phyloP scores from a whole-genome alignment of 2,888 invertebrate species.

The Spatulosminthurus flaviceps region DNA sequence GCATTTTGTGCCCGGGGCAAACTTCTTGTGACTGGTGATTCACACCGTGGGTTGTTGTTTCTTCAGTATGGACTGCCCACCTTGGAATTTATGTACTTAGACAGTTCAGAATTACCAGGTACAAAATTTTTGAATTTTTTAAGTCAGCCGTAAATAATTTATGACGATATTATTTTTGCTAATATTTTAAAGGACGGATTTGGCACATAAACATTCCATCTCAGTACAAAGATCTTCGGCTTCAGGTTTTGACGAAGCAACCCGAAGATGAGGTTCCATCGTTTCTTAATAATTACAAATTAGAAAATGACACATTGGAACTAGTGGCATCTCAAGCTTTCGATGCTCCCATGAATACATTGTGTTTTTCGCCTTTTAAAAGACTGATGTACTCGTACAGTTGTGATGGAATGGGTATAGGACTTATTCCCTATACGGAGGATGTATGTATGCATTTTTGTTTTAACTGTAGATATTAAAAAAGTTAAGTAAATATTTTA shows the following conservation, averaged over 20 bases:
- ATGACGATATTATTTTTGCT: too few species aligned
- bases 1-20: slow-evolving; percentile 57
- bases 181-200: slow-evolving; percentile 60
- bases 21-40: slow-evolving; percentile 56
- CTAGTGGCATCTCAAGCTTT: slow-evolving; percentile 57
- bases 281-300: slow-evolving; percentile 55
- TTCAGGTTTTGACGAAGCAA: slow-evolving; percentile 55
- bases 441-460: too few species aligned
- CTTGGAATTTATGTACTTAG: slow-evolving; percentile 59
- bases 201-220: slow-evolving; percentile 55
- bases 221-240: slow-evolving; percentile 55
- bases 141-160: too few species aligned
- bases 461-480: neutral
- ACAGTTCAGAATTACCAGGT: slow-evolving; percentile 27
- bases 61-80: slow-evolving; percentile 58
- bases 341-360: slow-evolving; percentile 55
- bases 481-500: neutral
- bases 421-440: slow-evolving; percentile 56
- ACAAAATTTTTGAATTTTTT: neutral
- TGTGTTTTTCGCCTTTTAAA: slow-evolving; percentile 54
- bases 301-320: slow-evolving; percentile 56
- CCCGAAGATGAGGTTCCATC: slow-evolving; percentile 50
- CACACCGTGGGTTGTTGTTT: slow-evolving; percentile 51
- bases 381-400: slow-evolving; percentile 56
- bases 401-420: slow-evolving; percentile 54